phyloP scores from a whole-genome alignment of 2,888 invertebrate genomes.

The Biston stratarius region DNA sequence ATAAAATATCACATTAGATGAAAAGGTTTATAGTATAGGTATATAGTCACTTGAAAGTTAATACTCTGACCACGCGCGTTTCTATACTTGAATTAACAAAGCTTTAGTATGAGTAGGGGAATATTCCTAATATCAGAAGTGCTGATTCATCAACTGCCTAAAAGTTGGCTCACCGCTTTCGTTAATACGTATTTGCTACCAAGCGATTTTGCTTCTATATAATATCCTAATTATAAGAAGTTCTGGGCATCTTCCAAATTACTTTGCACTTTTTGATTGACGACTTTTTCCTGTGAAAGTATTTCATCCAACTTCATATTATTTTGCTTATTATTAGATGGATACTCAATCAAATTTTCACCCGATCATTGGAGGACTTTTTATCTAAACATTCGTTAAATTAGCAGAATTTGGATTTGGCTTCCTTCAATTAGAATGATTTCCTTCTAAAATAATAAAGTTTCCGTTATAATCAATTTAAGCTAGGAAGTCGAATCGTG shows the following conservation, averaged over 20 bases:
- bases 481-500: conserved; percentile 30
- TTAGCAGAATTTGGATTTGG: conserved; percentile 13
- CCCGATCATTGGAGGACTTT: not conserved
- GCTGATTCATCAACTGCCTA: conserved; percentile 35
- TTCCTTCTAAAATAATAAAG: conserved; percentile 34
- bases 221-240: conserved; percentile 35
- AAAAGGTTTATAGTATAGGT: no score
- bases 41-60: not conserved
- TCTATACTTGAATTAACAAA: not conserved
- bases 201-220: conserved; percentile 29
- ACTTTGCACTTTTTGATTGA: conserved; percentile 38
- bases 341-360: not conserved
- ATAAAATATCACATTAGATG: no score
- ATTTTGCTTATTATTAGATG: conserved; percentile 10
- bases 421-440: conserved; percentile 33
- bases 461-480: conserved; percentile 43
- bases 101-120: not conserved
- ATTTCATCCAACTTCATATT: conserved; percentile 23
- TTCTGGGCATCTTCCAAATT: conserved; percentile 35
- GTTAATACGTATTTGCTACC: conserved; percentile 34
- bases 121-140: conserved; percentile 29
- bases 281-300: conserved; percentile 27
- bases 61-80: not conserved
- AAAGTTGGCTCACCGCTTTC: conserved; percentile 36
- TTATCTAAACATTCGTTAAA: conserved; percentile 9